A percentile compares a stretch with the other conserved stretches of the same genome.
Evolutionary conservation across 92 coral and sea anemone genomes (phyloP).

Genomic region (Phenganax marumi): DNA sequence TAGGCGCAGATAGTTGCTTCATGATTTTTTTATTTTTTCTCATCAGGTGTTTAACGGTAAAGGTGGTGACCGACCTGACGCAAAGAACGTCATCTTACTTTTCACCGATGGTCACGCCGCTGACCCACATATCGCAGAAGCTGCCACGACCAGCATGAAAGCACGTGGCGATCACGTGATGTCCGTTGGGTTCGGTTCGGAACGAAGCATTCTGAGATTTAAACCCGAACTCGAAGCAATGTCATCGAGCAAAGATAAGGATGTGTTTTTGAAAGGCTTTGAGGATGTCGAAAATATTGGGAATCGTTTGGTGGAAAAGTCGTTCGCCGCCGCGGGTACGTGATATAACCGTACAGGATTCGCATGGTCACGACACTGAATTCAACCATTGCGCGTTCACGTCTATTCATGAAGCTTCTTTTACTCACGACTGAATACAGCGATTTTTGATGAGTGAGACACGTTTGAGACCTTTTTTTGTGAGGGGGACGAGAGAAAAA

Average conservation of each 20-base stretch:
- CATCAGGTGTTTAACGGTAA: constrained; percentile 29
- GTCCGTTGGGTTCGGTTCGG: constrained; percentile 36
- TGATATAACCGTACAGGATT: neutral
- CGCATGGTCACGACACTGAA: neutral
- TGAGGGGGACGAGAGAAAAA: no score
- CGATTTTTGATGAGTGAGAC: no score
- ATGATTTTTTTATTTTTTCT: neutral
- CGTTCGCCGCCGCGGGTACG: neutral
- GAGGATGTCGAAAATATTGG: constrained; percentile 11
- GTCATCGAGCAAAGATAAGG: constrained; percentile 26
- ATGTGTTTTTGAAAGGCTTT: constrained; percentile 23
- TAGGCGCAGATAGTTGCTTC: neutral
- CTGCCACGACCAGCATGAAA: constrained; percentile 24
- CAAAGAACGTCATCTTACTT: constrained; percentile 24
- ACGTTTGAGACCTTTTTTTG: no score
- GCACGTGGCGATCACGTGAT: constrained; percentile 30
- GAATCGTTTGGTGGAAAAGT: neutral
- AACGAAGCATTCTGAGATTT: constrained; percentile 3
- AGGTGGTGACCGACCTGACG: constrained; percentile 28
- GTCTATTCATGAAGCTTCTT: neutral
- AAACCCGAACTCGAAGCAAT: constrained; percentile 26
- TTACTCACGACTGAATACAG: no score
- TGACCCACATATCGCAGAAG: constrained; percentile 41
- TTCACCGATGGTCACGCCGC: constrained; percentile 44
- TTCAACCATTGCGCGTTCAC: neutral